Percentiles rank a stretch among this genome's conserved stretches.
Conservation (phyloP, 2,113 vertebrate genomes). For the Candoia aspera region DNA sequence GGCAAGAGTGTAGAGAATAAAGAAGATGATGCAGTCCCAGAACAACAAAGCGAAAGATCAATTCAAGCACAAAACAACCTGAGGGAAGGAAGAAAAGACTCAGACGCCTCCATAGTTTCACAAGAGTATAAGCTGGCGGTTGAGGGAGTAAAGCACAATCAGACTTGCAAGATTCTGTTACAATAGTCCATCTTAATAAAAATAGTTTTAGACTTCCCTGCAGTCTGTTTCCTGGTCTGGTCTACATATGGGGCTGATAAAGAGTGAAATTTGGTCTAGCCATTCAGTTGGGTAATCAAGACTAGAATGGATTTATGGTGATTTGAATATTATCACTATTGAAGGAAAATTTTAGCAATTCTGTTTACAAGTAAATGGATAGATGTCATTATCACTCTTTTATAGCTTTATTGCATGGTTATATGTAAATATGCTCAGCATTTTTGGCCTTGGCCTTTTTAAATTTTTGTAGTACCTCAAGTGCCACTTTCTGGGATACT, state of each 20-base stretch:
- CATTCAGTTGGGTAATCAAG: background rate
- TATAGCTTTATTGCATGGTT: background rate
- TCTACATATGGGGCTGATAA: background rate
- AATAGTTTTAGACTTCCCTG: background rate
- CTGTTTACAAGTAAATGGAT: background rate
- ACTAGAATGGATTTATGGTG: background rate
- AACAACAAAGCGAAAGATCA: background rate
- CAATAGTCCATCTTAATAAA: background rate
- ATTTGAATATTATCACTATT: background rate
- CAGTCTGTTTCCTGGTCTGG: background rate
- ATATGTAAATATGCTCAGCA: background rate
- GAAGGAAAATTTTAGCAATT: background rate
- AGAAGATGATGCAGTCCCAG: background rate
- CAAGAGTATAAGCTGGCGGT: background rate
- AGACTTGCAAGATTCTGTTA: background rate
- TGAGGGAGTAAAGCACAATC: background rate
- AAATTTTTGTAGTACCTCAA: background rate
- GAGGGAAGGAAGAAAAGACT: background rate
- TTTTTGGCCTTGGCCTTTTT: background rate
- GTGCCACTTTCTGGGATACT: background rate
- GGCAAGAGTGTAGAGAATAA: too few species aligned
- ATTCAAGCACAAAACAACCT: background rate
- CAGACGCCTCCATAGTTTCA: background rate
- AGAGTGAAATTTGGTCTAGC: background rate
- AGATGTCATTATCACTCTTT: background rate